Conservation (phyloP, 2,113 vertebrate genomes). For the Tetraodon nigroviridis region DNA sequence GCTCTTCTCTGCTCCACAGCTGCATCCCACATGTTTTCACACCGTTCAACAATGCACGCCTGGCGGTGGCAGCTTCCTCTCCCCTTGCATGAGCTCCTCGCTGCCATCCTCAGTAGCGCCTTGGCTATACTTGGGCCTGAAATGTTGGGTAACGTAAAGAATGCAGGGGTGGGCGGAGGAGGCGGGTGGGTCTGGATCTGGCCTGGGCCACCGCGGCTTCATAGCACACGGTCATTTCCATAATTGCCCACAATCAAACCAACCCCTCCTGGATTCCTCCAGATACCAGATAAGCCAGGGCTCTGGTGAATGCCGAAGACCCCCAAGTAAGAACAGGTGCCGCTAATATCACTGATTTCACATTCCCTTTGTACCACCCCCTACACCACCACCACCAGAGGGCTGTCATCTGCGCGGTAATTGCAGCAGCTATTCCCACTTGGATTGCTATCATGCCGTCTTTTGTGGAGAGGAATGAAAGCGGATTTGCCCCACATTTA, state of each 20-base stretch:
- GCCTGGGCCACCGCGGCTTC: constrained; percentile 57
- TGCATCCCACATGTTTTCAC: constrained; percentile 73
- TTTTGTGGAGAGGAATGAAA: constrained; percentile 64
- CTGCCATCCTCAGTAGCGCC: constrained; percentile 18
- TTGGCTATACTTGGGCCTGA: constrained; percentile 57
- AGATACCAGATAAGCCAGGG: constrained; percentile 66
- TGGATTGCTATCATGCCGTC: constrained; percentile 60
- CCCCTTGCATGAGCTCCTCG: too few relatives aligned
- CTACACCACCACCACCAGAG: too few relatives aligned
- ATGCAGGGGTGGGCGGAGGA: constrained; percentile 48
- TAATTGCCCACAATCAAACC: constrained; percentile 76
- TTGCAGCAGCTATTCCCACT: constrained; percentile 56
- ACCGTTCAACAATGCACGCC: constrained; percentile 44
- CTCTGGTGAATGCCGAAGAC: constrained; percentile 65
- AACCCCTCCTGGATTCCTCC: constrained; percentile 68
- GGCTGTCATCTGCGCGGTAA: constrained; percentile 51
- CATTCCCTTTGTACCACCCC: constrained; percentile 37
- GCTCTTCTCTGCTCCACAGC: constrained; percentile 63
- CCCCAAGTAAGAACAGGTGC: constrained; percentile 80
- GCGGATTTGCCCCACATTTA: constrained; percentile 60
- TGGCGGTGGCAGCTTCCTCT: constrained; percentile 27
- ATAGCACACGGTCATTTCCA: constrained; percentile 69
- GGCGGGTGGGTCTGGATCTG: constrained; percentile 56
- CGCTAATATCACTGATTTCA: constrained; percentile 65
- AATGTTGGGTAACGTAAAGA: constrained; percentile 59